Evolutionary conservation across 2,888 invertebrate genomes (phyloP).

Genomic region (Calameuta idolon): DNA sequence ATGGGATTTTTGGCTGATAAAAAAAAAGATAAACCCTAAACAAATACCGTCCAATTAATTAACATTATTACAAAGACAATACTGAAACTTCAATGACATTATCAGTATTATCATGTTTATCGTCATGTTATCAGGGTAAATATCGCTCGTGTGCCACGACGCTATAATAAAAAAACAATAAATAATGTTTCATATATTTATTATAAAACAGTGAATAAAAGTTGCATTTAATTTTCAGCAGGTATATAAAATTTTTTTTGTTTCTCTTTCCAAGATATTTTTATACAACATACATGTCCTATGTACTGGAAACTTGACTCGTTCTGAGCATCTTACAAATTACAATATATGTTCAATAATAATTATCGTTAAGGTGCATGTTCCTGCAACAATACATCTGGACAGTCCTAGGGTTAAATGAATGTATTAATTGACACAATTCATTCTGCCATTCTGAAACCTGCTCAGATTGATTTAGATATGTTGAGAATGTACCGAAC

Average conservation of each 20-base stretch:
- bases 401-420: conserved; percentile 55
- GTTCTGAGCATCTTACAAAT: conserved; percentile 48
- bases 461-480: conserved; percentile 60
- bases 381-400: conserved; percentile 45
- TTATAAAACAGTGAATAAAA: conserved; percentile 52
- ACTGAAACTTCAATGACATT: neutral
- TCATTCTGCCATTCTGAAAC: conserved; percentile 60
- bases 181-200: conserved; percentile 46
- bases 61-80: neutral
- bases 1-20: neutral
- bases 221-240: conserved; percentile 43
- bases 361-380: conserved; percentile 26
- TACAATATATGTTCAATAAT: conserved; percentile 43
- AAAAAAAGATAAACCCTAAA: neutral
- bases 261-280: conserved; percentile 31
- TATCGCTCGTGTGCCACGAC: neutral
- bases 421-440: conserved; percentile 59
- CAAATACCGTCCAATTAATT: neutral
- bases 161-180: conserved; percentile 23
- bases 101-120: neutral
- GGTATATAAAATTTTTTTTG: conserved; percentile 36
- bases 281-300: conserved; percentile 36
- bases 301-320: conserved; percentile 31
- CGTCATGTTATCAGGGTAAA: neutral
- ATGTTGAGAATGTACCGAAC: conserved; percentile 59